These are phyloP conservation scores for Luperina nickerlii DNA, from an alignment of 2,888 invertebrate species.

Conservation along the genomic window DNA sequence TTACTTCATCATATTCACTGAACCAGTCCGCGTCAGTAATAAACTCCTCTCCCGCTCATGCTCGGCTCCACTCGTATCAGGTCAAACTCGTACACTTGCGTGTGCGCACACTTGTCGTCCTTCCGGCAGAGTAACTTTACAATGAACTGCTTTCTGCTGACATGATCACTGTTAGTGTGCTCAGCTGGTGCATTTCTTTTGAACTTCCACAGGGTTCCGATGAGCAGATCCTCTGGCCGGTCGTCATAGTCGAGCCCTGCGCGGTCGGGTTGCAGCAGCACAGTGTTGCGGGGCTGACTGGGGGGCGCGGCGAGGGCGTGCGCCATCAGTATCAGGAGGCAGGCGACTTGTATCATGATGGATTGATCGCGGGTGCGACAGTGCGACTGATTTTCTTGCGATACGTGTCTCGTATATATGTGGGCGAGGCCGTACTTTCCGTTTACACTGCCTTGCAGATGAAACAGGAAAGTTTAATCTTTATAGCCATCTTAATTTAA, in stretches of 20 bases:
- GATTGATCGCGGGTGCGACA: conserved; percentile 17
- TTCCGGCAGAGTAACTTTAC: conserved; percentile 59
- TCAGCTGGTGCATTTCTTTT: conserved; percentile 25
- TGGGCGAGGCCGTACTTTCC: conserved; percentile 58
- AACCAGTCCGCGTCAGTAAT: conserved; percentile 47
- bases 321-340: conserved; percentile 47
- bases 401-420: conserved; percentile 46
- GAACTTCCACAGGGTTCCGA: conserved; percentile 14
- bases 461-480: conserved; percentile 39
- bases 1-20: neutral
- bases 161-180: neutral
- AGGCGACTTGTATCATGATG: conserved; percentile 46
- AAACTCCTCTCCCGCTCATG: conserved; percentile 37
- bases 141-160: conserved; percentile 59
- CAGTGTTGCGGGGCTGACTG: neutral
- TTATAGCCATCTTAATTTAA: conserved; percentile 22
- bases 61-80: conserved; percentile 55
- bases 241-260: neutral
- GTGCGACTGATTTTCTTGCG: conserved; percentile 48
- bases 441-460: conserved; percentile 52
- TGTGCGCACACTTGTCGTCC: conserved; percentile 46
- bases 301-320: conserved; percentile 36
- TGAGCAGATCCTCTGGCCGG: neutral
- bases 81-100: conserved; percentile 68
- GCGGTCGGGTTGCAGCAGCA: conserved; percentile 3